Percentiles rank a stretch among this genome's conserved stretches.
Conservation (phyloP, 53 echinoderm and acorn worm genomes). For the Echinarachnius parma region DNA sequence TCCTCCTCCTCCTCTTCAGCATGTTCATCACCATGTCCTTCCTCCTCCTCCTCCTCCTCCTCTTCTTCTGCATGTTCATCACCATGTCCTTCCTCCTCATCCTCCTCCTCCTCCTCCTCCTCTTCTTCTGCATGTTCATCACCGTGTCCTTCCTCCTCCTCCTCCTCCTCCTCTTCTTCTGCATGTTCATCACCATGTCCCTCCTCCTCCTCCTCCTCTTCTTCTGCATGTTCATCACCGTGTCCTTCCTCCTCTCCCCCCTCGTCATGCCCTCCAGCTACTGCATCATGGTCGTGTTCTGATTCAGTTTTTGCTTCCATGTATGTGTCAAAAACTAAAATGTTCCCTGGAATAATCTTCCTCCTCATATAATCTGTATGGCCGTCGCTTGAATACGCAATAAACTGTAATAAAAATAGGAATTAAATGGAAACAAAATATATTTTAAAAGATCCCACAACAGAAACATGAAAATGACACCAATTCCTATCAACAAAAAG, state of each 20-base stretch:
- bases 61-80: background rate
- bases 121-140: too few relatives aligned
- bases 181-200: too few relatives aligned
- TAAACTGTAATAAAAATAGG: background rate
- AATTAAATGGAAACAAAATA: background rate
- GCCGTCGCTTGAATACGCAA: background rate
- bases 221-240: too few relatives aligned
- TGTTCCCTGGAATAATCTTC: constrained; percentile 14
- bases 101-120: too few relatives aligned
- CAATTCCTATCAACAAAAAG: too few relatives aligned
- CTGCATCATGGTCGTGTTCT: constrained; percentile 2
- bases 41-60: background rate
- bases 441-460: too few relatives aligned
- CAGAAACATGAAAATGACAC: too few relatives aligned
- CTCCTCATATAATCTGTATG: constrained; percentile 18
- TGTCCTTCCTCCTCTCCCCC: background rate
- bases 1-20: background rate
- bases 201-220: too few relatives aligned
- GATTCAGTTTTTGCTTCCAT: background rate
- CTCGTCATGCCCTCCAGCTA: background rate
- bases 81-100: background rate
- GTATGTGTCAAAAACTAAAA: constrained; percentile 4
- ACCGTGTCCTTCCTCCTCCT: too few relatives aligned
- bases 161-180: background rate
- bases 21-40: background rate